Conservation (phyloP, 2,888 invertebrate genomes). For the Lycophotia porphyrea region DNA sequence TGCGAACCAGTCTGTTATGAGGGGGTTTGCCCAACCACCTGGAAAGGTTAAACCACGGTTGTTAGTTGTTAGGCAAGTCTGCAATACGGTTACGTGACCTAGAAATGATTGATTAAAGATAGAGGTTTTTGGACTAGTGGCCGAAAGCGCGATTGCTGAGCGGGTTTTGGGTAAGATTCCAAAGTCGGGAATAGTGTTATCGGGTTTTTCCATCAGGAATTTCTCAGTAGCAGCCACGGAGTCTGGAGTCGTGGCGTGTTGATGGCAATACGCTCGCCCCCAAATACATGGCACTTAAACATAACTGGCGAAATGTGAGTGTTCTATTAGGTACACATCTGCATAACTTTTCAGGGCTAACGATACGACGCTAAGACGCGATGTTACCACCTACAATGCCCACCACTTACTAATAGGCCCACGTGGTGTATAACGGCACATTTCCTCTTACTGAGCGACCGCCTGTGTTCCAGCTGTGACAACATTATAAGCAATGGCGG, state of each 20-base stretch:
- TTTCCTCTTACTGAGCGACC: neutral
- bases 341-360: no score
- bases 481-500: neutral
- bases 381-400: no score
- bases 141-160: no score
- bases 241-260: neutral
- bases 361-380: no score
- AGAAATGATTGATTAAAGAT: no score
- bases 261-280: neutral
- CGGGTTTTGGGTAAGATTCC: neutral
- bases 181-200: neutral
- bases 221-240: neutral
- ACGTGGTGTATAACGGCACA: neutral
- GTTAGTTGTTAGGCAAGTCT: no score
- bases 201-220: neutral
- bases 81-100: no score
- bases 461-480: neutral
- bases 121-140: no score
- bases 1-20: conserved; percentile 89
- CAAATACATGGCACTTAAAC: neutral
- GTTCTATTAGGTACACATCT: no score
- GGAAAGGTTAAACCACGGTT: neutral
- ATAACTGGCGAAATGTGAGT: neutral
- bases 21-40: conserved; percentile 92
- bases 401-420: no score